Evolutionary conservation across 1,140 invertebrate species (phyloP), one percentile per base, ranked within the genome.

Genomic region (Maniola jurtina): DNA sequence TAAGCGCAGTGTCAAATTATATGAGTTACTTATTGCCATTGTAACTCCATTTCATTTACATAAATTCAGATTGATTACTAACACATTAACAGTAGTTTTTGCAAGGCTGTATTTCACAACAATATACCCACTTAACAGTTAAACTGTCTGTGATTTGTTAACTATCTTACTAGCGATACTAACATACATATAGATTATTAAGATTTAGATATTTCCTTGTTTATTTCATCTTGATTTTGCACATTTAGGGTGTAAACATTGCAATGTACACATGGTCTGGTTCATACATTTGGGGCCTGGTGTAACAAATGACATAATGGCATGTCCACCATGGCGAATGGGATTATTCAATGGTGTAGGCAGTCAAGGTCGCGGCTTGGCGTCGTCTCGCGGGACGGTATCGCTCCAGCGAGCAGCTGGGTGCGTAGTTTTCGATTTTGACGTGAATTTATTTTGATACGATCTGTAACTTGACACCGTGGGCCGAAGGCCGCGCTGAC

Each of bases 381-480:
- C 61, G 63, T 13, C 15, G 14, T 13, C 42, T 55, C 52, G 10
- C 33, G 16, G 11, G 4, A 13, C 10, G 9, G 2, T 6, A 55
- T 4, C 7, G 48, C 33, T 11, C 5, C 16, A 34, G 25, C 52
- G 52, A n/a, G 25, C 8, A 55, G 10, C 48, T 34, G 52, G 5
- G 38, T 47, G 64, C 68, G 68, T 61, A 57, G 47, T 71, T 64
- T 58, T 47, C 45, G 25, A 25, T 61, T 54, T 40, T 65, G 61
- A 59, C 15, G 13, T 10, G 25, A 42, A 58, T 59, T 56, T 61
- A 65, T 58, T 59, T 58, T 34, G 13, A 63, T 60, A 61, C 36
- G 47, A 52, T 10, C 59, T 74, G 79, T 74, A 81, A 81, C 71
- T 70, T 69, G 79, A 81, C 72, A 79, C 72, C 70, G 68, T 47